Percentiles rank a stretch among this genome's conserved stretches.
Conservation (phyloP, 2,888 invertebrate species). For the Phymatocera aterrima region DNA sequence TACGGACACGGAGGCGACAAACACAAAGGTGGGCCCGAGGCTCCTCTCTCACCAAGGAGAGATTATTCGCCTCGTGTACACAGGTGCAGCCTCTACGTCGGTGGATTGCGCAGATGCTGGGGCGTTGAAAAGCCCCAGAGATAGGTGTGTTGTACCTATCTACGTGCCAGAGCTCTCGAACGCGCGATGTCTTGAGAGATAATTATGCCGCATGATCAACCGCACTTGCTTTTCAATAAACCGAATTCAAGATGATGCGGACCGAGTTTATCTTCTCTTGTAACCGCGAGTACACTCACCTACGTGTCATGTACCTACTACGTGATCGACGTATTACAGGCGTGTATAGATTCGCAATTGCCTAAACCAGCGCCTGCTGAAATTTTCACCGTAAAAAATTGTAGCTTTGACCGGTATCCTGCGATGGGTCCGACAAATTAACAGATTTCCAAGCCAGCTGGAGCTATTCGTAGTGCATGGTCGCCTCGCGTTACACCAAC, state of each 20-base stretch:
- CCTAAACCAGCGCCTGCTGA: no score
- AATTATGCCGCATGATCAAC: background rate
- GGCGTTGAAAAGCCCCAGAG: constrained; percentile 36
- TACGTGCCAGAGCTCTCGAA: no score
- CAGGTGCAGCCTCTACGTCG: constrained; percentile 69
- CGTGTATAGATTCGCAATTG: no score
- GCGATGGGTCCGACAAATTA: no score
- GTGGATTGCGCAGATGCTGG: constrained; percentile 69
- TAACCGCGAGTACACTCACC: no score
- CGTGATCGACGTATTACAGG: no score
- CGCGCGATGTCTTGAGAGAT: background rate
- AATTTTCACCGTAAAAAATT: no score
- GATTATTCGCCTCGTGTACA: constrained; percentile 71
- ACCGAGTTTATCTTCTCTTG: background rate
- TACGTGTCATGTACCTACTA: no score
- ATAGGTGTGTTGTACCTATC: background rate
- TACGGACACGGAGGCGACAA: background rate
- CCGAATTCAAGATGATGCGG: background rate
- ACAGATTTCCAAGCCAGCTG: no score
- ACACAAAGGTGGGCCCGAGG: constrained; percentile 69
- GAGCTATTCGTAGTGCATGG: constrained; percentile 21
- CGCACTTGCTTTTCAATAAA: background rate
- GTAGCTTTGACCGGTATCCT: no score
- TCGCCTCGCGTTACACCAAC: constrained; percentile 38
- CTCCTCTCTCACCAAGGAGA: constrained; percentile 61